Conservation (phyloP, 2,113 vertebrate species). For the Ceyx margarethae region DNA sequence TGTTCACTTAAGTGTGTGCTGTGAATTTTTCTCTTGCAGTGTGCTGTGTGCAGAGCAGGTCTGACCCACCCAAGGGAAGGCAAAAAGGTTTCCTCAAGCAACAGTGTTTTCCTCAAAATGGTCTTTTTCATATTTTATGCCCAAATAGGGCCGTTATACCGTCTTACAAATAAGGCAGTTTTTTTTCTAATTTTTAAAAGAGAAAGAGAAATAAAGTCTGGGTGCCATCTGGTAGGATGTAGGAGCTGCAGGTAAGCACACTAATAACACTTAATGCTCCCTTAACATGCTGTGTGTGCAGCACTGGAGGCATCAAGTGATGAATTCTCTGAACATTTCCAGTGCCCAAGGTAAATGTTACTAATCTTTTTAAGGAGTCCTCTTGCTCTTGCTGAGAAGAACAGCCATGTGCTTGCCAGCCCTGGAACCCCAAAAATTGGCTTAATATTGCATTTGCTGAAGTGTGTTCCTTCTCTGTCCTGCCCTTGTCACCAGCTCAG, state of each 20-base stretch:
- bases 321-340: conserved; percentile 38
- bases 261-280: conserved; percentile 42
- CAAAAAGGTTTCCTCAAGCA: background rate
- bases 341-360: conserved; percentile 30
- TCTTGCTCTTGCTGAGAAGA: conserved; percentile 24
- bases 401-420: background rate
- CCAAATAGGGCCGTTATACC: background rate
- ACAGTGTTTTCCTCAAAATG: background rate
- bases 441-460: background rate
- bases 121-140: background rate
- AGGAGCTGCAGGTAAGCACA: conserved; percentile 51
- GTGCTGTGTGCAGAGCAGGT: background rate
- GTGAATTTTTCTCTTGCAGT: background rate
- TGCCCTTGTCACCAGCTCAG: background rate
- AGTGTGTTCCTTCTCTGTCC: background rate
- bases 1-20: background rate
- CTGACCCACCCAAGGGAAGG: background rate
- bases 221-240: conserved; percentile 36
- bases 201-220: background rate
- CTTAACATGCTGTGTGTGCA: conserved; percentile 35
- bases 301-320: conserved; percentile 34
- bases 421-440: background rate
- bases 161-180: background rate
- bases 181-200: background rate
- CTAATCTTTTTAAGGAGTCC: conserved; percentile 32